Evolutionary conservation across 2,113 vertebrate genomes (phyloP).

Genomic region (Collichthys lucidus): DNA sequence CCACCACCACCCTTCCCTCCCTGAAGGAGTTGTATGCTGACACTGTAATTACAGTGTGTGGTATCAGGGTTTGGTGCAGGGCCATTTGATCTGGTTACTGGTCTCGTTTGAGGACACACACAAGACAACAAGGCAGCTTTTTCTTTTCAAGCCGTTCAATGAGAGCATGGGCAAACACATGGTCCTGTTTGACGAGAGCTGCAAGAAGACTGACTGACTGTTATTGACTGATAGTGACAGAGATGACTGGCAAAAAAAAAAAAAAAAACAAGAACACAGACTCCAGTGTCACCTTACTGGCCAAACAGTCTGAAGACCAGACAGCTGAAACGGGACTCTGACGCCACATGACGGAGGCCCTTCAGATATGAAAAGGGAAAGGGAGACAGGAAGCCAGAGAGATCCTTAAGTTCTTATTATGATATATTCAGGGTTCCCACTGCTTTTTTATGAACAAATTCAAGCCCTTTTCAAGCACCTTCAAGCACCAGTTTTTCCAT

Average conservation of each 20-base stretch:
- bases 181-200: conserved; percentile 29
- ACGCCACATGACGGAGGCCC: conserved; percentile 36
- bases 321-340: conserved; percentile 36
- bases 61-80: conserved; percentile 46
- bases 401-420: neutral
- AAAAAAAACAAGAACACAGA: conserved; percentile 12
- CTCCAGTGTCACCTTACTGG: conserved; percentile 68
- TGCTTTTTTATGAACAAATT: too few species aligned
- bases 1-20: conserved; percentile 20
- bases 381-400: conserved; percentile 18
- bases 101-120: conserved; percentile 63
- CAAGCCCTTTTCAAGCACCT: too few species aligned
- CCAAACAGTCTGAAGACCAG: conserved; percentile 59
- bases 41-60: conserved; percentile 60
- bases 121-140: conserved; percentile 69
- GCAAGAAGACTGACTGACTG: neutral
- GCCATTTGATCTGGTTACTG: conserved; percentile 65
- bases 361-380: conserved; percentile 62
- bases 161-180: conserved; percentile 67
- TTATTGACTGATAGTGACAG: conserved; percentile 66
- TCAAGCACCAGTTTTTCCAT: too few species aligned
- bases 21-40: conserved; percentile 46
- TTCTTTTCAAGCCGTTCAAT: conserved; percentile 63
- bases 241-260: conserved; percentile 59
- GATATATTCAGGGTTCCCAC: too few species aligned